Base-by-base conservation (phyloP, 2,797 vertebrate species). In the Falco naumanni region DNA sequence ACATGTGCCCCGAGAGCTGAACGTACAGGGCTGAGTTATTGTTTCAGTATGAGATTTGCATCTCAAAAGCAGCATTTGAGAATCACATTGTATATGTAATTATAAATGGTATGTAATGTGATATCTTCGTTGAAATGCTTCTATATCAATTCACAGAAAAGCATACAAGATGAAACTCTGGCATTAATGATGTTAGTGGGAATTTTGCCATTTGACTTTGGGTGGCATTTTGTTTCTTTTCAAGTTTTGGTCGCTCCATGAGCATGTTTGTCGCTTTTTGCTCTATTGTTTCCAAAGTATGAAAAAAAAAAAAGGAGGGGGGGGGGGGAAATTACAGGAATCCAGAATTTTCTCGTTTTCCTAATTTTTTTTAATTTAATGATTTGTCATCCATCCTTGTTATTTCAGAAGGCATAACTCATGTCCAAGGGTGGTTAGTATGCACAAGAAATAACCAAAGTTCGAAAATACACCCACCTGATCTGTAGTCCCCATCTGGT, bases 201-300 rank as follows among this genome's bases (percentile, higher is more conserved):
- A 96, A 83, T 91, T 92, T 61, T 94, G 87, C 87, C 96, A 92
- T 86, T 90, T 95, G 89, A 81, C 61, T 94, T 95, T 95, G 86
- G 89, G 87, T 94, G 89, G 87, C 84, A 86, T 95, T 94, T 91
- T 91, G 65, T 86, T 92, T 91, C 87, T 81, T 92, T 95, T 84
- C 87, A 85, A 85, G 84, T 93, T 83, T 65, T 71, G 64, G 81
- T 95, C 13, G 0, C 64, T 89, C 41, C 0, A 1, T 83, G 82
- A 47, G 65, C 37, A 16, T 21, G 64, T 59, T 76, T 76, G 50
- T 93, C 5, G 2, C 48, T 80, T 95, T 96, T 91, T 92, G 60
- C n/a, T 75, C 82, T 89, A 26, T 81, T 94, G 76, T 87, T 96
- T 87, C 45, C 53, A 31, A 92, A 68, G 71, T 43, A 33, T 63